Base-by-base conservation (phyloP, 53 echinoderm and acorn worm genomes). In the Echinometra lucunter region DNA sequence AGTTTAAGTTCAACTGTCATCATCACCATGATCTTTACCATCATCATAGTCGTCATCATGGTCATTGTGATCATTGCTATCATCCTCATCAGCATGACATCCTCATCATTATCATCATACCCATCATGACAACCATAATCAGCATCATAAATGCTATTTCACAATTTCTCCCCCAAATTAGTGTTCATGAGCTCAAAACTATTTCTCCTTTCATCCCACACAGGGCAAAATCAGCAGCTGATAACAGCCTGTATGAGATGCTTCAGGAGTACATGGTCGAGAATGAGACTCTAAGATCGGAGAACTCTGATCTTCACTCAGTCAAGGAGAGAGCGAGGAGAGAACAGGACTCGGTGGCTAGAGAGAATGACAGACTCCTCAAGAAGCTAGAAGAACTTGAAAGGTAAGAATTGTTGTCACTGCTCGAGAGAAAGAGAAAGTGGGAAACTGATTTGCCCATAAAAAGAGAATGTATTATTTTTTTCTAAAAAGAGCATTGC, bases 201-300 rank as follows among this genome's bases (percentile, higher is more conserved):
- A 19, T 37, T 37, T 58, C 23, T n/a, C 27, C 40, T 15, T 58
- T 30, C 23, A 15, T 90, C 37, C 37, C 9, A 0, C 16, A 34
- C 90, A 90, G 90, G 1, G 6, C 97, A 66, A 98, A 96, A 91
- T 97, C 98, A 34, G 97, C 98, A 13, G 99, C 97, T 27, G 99
- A 99, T 90, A 98, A 95, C 93, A 97, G 99, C 89, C 94, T 99
- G 56, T 99, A 99, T 92, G 98, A 98, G 95, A 99, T 99, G 99
- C 95, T 99, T 1, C 99, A 99, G 91, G 98, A 99, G 87, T 99
- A 99, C 95, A 98, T 99, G 99, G 95, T 99, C 40, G 99, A 99
- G 89, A 99, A 99, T 66, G 99, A 99, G 93, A 99, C 97, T 2
- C 94, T 99, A 60, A 91, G 99, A 37, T 97, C 98, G 15, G 99